Percentiles rank a stretch among this genome's conserved stretches.
Evolutionary conservation across 2,888 invertebrate genomes (phyloP).

Genomic region (Melangyna quadrimaculata): DNA sequence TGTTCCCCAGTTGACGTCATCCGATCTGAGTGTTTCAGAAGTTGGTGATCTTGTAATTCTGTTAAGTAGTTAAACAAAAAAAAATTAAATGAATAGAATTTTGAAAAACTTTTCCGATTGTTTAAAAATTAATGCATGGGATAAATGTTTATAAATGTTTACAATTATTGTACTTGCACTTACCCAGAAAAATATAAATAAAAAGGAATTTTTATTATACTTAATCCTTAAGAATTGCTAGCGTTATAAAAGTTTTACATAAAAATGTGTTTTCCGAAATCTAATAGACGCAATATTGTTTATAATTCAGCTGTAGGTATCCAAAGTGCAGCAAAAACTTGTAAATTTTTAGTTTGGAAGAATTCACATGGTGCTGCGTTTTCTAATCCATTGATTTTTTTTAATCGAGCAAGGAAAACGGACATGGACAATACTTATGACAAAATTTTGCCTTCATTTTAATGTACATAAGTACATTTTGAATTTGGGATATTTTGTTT

Average conservation of each 20-base stretch:
- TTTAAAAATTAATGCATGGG: not conserved
- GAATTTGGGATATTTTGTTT: no score
- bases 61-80: not conserved
- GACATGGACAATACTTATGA: no score
- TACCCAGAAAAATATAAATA: conserved; percentile 5
- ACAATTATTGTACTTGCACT: conserved; percentile 2
- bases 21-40: conserved; percentile 70
- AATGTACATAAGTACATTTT: no score
- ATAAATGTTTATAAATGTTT: conserved; percentile 4
- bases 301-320: no score
- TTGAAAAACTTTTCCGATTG: not conserved
- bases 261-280: conserved; percentile 9
- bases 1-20: conserved; percentile 73
- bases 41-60: conserved; percentile 59
- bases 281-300: no score
- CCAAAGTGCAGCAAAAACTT: no score
- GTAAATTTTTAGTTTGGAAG: no score
- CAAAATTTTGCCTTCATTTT: no score
- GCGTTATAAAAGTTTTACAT: not conserved
- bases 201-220: not conserved
- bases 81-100: not conserved
- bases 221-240: not conserved
- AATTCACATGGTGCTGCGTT: no score
- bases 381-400: no score
- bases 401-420: no score